phyloP scores from a whole-genome alignment of 1,140 invertebrate genomes.

The Diuraphis noxia region DNA sequence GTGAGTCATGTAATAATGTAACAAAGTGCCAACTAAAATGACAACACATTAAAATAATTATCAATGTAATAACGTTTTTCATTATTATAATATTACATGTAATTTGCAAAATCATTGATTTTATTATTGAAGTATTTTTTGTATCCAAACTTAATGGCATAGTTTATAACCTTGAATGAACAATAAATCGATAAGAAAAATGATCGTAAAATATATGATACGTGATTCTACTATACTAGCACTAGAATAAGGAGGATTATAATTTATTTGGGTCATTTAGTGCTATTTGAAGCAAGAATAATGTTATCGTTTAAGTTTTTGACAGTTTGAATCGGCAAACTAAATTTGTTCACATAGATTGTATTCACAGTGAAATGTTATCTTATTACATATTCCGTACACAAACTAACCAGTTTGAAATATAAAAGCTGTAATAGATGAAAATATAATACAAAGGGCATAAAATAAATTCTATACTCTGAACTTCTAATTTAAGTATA shows the following conservation, averaged over 20 bases:
- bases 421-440: neutral
- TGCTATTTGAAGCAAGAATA: neutral
- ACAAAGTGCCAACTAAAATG: neutral
- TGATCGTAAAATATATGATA: neutral
- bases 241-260: neutral
- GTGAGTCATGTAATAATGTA: neutral
- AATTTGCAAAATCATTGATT: neutral
- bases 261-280: neutral
- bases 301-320: constrained; percentile 11
- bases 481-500: neutral
- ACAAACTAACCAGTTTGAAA: neutral
- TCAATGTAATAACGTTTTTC: neutral
- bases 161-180: neutral
- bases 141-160: neutral
- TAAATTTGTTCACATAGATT: neutral
- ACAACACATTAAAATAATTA: constrained; percentile 11
- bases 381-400: neutral
- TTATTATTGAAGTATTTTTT: neutral
- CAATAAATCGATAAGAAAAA: neutral
- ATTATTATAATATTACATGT: neutral
- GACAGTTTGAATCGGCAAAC: neutral
- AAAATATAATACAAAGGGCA: neutral
- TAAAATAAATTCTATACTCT: neutral
- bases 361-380: neutral
- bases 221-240: neutral